phyloP scores from a whole-genome alignment of 2,113 vertebrate genomes.

The Hylia prasina region DNA sequence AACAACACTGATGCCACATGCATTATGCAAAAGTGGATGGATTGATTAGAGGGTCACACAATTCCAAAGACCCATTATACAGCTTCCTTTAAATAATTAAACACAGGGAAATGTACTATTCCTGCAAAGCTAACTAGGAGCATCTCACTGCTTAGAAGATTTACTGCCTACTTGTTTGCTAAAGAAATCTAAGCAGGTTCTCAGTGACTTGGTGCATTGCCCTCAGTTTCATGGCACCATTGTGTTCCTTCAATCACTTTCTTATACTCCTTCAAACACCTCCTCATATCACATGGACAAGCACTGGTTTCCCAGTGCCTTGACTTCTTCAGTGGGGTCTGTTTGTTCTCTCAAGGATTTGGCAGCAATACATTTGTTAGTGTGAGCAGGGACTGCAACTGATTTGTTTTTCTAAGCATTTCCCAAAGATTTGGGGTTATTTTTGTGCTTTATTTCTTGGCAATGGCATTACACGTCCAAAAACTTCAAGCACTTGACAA shows the following conservation, averaged over 20 bases:
- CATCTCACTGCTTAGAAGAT: not conserved
- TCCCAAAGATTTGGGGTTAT: not conserved
- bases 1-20: conserved; percentile 29
- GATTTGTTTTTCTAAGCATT: not conserved
- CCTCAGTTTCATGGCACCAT: not conserved
- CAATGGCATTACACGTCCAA: not conserved
- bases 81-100: conserved; percentile 61
- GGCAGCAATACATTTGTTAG: not conserved
- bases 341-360: not conserved
- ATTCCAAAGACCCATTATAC: conserved; percentile 25
- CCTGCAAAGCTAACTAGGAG: not conserved
- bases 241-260: not conserved
- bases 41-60: conserved; percentile 34
- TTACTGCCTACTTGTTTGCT: not conserved
- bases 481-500: not conserved
- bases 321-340: not conserved
- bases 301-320: not conserved
- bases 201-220: not conserved
- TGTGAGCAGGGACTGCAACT: not conserved
- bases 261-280: not conserved
- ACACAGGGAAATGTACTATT: not conserved
- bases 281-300: not conserved
- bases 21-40: conserved; percentile 50
- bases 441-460: not conserved
- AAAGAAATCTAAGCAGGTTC: not conserved